Base-by-base conservation (phyloP, 2,888 invertebrate species). In the Chrysotoxum bicinctum region DNA sequence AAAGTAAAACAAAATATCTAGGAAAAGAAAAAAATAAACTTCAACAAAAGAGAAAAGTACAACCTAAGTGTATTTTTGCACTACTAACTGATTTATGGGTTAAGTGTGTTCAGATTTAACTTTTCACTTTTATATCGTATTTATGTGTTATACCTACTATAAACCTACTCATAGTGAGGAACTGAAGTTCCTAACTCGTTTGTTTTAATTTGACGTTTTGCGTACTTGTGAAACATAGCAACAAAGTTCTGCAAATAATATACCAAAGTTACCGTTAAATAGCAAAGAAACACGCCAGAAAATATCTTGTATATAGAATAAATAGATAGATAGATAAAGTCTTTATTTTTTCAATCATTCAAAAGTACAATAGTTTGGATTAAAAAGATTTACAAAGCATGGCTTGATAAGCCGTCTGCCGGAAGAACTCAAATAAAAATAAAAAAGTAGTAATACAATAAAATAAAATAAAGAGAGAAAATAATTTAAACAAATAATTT, bases 91-190 rank as follows among this genome's bases (percentile, higher is more conserved):
- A 35, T 35, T 32, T 32, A 58, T 32, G 14, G 16, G 16, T 19
- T 37, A 32, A 58, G 14, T 30, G 35, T 58, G 10, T 19, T 14
- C 35, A 12, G 16, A 26, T 14, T 52, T 52, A n/a, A 54, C 26
- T 54, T 54, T 58, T 73, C 62, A 32, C 35, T 52, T 35, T 52
- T 62, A 7, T 30, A 30, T 52, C 26, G 14, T 35, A 37, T 19
- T 26, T 19, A 3, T 50, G 3, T 4, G 12, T 19, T 19, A 10
- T 16, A 10, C 0, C 16, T 8, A 16, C 2, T 19, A 19, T 45
- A 45, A 45, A 45, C 16, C 16, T 16, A 43, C n/a, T 37, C 6
- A 14, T 14, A n/a, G n/a, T 40, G 40, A n/a, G n/a, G 40, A 40
- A 40, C 40, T 40, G 6, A 40, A 40, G 14, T 40, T n/a, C 40